Conservation (phyloP, 2,113 vertebrate species). For the Ailurus styani region DNA sequence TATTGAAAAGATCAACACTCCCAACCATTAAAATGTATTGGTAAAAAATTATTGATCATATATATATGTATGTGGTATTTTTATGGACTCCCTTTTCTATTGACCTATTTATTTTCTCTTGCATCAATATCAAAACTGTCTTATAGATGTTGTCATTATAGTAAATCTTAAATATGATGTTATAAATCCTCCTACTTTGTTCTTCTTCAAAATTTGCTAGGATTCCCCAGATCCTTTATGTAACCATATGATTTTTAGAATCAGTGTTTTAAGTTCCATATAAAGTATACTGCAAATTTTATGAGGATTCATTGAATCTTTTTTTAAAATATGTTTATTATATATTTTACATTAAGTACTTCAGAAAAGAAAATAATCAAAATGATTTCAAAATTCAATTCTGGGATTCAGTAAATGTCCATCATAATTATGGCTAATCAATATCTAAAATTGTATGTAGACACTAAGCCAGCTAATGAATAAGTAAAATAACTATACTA, state of each 20-base stretch:
- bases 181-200: neutral
- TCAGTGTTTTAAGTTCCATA: neutral
- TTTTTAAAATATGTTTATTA: neutral
- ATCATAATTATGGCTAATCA: slow-evolving; percentile 24
- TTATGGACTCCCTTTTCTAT: neutral
- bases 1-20: neutral
- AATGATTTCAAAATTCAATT: slow-evolving; percentile 48
- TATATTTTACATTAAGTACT: neutral
- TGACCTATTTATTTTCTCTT: neutral
- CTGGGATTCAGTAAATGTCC: slow-evolving; percentile 21
- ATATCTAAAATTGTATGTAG: neutral
- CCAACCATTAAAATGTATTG: neutral
- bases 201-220: neutral
- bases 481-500: slow-evolving; percentile 1
- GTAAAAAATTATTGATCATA: neutral
- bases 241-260: neutral
- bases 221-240: neutral
- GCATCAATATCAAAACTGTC: neutral
- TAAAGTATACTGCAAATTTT: neutral
- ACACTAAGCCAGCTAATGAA: slow-evolving; percentile 20
- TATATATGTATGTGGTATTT: neutral
- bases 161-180: neutral
- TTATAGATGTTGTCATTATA: neutral
- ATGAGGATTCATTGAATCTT: neutral
- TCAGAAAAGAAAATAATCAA: slow-evolving; percentile 42